Evolutionary conservation across 2,113 vertebrate genomes (phyloP).

Genomic region (Poicephalus gulielmi): DNA sequence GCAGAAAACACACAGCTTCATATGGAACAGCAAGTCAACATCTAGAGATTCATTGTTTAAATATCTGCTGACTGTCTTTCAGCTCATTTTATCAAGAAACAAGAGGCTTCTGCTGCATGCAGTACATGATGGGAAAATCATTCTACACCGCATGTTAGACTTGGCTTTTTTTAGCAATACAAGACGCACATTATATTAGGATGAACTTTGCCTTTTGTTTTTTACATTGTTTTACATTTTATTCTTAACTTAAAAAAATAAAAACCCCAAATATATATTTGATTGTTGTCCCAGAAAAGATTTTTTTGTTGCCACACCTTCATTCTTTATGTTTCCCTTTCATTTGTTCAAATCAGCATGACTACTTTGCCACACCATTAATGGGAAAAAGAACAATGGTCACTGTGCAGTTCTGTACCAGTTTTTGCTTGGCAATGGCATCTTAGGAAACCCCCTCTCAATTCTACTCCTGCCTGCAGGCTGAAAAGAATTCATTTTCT

Average conservation of each 20-base stretch:
- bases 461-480: neutral
- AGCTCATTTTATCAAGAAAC: constrained; percentile 86
- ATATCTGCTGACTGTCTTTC: constrained; percentile 79
- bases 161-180: constrained; percentile 72
- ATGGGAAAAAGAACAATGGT: neutral
- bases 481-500: neutral
- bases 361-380: neutral
- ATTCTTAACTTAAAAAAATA: constrained; percentile 81
- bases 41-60: constrained; percentile 68
- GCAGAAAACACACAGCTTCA: constrained; percentile 78
- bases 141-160: constrained; percentile 72
- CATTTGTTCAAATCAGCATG: constrained; percentile 17
- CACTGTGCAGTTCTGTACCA: neutral
- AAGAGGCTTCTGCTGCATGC: constrained; percentile 84
- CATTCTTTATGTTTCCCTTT: neutral
- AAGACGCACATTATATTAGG: constrained; percentile 79
- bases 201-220: constrained; percentile 65
- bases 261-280: constrained; percentile 72
- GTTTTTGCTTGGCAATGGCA: neutral
- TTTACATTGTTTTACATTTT: constrained; percentile 81
- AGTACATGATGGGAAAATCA: constrained; percentile 77
- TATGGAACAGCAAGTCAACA: constrained; percentile 75
- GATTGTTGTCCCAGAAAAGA: constrained; percentile 81
- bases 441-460: neutral
- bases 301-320: constrained; percentile 43